Evolutionary conservation across 2,113 vertebrate species (phyloP).

Genomic region (Platichthys flesus): DNA sequence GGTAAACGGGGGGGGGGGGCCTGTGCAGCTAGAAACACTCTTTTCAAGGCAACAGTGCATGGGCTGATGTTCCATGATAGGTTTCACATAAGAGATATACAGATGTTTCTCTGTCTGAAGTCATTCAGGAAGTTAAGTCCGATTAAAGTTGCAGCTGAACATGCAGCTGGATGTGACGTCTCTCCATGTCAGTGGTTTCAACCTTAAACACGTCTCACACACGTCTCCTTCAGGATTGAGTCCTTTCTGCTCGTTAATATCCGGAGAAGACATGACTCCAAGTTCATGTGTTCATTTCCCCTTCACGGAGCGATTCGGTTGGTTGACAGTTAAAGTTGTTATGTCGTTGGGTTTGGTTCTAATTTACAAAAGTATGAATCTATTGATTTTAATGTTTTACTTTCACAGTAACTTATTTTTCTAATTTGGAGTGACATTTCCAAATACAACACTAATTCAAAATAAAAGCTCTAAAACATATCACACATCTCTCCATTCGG

Average conservation of each 20-base stretch:
- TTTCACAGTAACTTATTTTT: not conserved
- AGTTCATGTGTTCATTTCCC: conserved; percentile 22
- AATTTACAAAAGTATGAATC: not conserved
- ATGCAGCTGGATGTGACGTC: not conserved
- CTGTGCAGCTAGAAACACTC: conserved; percentile 23
- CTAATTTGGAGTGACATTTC: not conserved
- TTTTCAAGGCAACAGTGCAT: not conserved
- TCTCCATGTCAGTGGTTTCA: conserved; percentile 43
- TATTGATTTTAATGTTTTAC: conserved; percentile 4
- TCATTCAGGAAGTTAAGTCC: conserved; percentile 1
- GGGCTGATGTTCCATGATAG: conserved; percentile 29
- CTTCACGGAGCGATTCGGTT: no score
- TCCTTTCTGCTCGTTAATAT: not conserved
- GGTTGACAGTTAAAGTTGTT: not conserved
- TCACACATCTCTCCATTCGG: no score
- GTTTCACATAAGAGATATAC: conserved; percentile 40
- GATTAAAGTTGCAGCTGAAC: not conserved
- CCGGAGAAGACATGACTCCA: conserved; percentile 2
- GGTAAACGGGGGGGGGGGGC: conserved; percentile 28
- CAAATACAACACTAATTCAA: not conserved
- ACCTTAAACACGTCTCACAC: not conserved
- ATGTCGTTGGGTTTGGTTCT: not conserved
- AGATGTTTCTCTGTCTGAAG: conserved; percentile 41
- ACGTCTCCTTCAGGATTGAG: not conserved
- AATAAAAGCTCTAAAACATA: no score